Evolutionary conservation across 2,113 vertebrate species (phyloP), one percentile per base, ranked within the genome.

Genomic region (Psilopogon haemacephalus): DNA sequence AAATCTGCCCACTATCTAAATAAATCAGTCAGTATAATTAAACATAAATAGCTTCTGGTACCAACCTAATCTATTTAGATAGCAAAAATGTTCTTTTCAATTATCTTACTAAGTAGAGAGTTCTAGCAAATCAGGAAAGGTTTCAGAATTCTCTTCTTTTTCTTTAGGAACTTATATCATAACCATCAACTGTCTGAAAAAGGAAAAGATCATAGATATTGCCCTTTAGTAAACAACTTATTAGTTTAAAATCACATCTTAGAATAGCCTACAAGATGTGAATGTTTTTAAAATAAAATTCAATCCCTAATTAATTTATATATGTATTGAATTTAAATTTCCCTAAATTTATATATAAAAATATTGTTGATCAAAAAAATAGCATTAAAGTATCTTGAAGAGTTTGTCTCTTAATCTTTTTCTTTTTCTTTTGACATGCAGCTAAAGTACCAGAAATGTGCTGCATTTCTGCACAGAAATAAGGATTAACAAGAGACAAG

Each of bases 21-120:
- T 92, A 92, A 88, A 89, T 84, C 27, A 69, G 35, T 27, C 30
- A 32, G 8, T 78, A 58, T 91, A 95, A 95, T 82, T 85, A 71
- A 79, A 62, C 21, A 72, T 69, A 84, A 92, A 82, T 79, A 91
- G 40, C 54, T 95, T 46, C 67, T 76, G 33, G 27, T 58, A 75
- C 7, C 14, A 78, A 23, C 6, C 8, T 69, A 65, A 94, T 89
- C 44, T 87, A n/a, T 89, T 87, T 77, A 75, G 59, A 87, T 18
- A 79, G 12, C 14, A 89, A 71, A 93, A 93, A 74, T 35, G 8
- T 71, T 86, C 9, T 81, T 93, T 75, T 33, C 6, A 30, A 82
- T 92, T 63, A 38, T 86, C 27, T 60, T 24, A 1, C 18, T 71
- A 74, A 82, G 48, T 6, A 77, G 44, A 82, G 38, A 58, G 27